A percentile compares a stretch with the other conserved stretches of the same genome.
Conservation (phyloP, 2,888 invertebrate genomes). For the Cephus pulcher region DNA sequence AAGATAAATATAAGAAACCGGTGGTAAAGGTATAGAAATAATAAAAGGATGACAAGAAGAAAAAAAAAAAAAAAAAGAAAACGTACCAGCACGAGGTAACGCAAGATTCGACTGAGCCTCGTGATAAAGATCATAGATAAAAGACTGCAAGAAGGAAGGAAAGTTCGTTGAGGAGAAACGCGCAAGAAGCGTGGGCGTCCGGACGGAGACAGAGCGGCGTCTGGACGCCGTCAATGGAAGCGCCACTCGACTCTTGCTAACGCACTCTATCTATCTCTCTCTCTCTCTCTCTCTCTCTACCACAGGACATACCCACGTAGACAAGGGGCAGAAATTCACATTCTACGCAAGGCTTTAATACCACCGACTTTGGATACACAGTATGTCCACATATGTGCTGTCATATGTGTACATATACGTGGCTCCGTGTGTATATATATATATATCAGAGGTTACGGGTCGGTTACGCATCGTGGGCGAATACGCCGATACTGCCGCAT, state of each 20-base stretch:
- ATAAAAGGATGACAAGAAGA: background rate
- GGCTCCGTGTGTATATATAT: too few species aligned
- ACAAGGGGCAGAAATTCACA: too few species aligned
- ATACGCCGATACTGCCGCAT: constrained; percentile 7
- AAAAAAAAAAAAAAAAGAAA: too few species aligned
- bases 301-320: too few species aligned
- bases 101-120: background rate
- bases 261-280: background rate
- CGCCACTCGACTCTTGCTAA: background rate
- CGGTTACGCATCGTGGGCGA: constrained; percentile 3
- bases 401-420: too few species aligned
- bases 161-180: background rate
- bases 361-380: too few species aligned
- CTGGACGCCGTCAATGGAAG: constrained; percentile 3
- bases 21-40: background rate
- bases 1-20: background rate
- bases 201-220: constrained; percentile 8
- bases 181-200: background rate
- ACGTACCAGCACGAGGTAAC: too few species aligned
- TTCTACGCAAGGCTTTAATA: too few species aligned
- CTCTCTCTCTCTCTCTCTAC: too few species aligned
- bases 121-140: background rate
- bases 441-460: background rate
- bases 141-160: background rate
- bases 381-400: too few species aligned